Evolutionary conservation across 2,888 invertebrate genomes (phyloP).

Genomic region (Nowickia ferox): DNA sequence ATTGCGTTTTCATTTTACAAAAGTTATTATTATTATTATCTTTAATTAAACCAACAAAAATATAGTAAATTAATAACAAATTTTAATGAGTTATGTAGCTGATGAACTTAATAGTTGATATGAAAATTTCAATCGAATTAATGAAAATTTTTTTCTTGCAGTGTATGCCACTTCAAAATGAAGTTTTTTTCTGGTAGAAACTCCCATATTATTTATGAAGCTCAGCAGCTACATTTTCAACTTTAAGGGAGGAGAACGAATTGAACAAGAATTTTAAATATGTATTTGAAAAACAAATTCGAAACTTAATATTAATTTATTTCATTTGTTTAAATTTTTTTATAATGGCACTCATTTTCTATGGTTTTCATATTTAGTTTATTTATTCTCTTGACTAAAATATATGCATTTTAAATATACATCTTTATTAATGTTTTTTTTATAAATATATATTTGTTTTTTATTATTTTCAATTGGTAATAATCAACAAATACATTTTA

Average conservation of each 20-base stretch:
- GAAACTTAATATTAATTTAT: conserved; percentile 50
- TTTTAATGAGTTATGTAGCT: not conserved
- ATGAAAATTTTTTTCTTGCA: not conserved
- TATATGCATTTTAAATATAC: conserved; percentile 21
- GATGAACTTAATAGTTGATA: not conserved
- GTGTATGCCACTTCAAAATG: not conserved
- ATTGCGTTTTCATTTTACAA: conserved; percentile 42
- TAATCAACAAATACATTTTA: conserved; percentile 61
- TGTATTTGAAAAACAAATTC: not conserved
- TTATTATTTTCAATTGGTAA: conserved; percentile 68
- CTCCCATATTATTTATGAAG: not conserved
- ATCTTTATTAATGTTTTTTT: conserved; percentile 39
- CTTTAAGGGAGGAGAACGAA: not conserved
- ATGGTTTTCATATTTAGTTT: conserved; percentile 41
- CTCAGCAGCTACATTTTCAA: not conserved
- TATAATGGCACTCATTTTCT: conserved; percentile 72
- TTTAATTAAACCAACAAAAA: conserved; percentile 38
- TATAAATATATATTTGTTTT: conserved; percentile 54
- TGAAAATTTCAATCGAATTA: not conserved
- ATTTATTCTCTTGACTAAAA: conserved; percentile 52
- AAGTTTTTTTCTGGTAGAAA: no score
- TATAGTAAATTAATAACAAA: conserved; percentile 34
- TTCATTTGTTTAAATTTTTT: conserved; percentile 20
- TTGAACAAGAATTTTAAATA: not conserved
- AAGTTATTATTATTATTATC: conserved; percentile 29